phyloP scores from a whole-genome alignment of 2,113 vertebrate species.

The Oophaga pumilio region DNA sequence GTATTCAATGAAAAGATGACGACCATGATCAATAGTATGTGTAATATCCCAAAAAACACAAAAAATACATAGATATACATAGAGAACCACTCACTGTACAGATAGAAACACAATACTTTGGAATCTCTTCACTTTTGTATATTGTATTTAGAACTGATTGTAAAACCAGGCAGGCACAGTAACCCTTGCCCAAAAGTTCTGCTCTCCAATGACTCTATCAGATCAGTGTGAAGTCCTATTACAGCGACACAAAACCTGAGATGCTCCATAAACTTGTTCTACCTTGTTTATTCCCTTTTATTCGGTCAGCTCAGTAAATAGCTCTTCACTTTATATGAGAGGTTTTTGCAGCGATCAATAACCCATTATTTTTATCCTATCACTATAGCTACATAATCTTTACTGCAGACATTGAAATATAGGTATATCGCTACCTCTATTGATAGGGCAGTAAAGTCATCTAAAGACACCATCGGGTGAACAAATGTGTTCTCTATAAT shows the following conservation, averaged over 20 bases:
- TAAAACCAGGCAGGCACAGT: background rate
- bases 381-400: slow-evolving; percentile 45
- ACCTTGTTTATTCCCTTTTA: slow-evolving; percentile 35
- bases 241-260: background rate
- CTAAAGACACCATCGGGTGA: background rate
- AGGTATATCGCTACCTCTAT: slow-evolving; percentile 21
- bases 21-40: too few relatives aligned
- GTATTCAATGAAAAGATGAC: too few relatives aligned
- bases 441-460: slow-evolving; percentile 42
- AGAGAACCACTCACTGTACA: too few relatives aligned
- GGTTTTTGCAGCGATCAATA: slow-evolving; percentile 43
- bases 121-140: background rate
- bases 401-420: slow-evolving; percentile 49
- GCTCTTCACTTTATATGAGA: slow-evolving; percentile 43
- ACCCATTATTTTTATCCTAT: slow-evolving; percentile 48
- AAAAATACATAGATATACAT: too few relatives aligned
- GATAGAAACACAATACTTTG: too few relatives aligned
- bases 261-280: slow-evolving; percentile 8
- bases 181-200: background rate
- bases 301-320: slow-evolving; percentile 37
- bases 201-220: background rate
- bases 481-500: background rate
- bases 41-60: too few relatives aligned
- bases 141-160: background rate
- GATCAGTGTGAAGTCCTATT: background rate